Evolutionary conservation across 2,888 invertebrate genomes (phyloP).

Genomic region (Sesia bembeciformis): DNA sequence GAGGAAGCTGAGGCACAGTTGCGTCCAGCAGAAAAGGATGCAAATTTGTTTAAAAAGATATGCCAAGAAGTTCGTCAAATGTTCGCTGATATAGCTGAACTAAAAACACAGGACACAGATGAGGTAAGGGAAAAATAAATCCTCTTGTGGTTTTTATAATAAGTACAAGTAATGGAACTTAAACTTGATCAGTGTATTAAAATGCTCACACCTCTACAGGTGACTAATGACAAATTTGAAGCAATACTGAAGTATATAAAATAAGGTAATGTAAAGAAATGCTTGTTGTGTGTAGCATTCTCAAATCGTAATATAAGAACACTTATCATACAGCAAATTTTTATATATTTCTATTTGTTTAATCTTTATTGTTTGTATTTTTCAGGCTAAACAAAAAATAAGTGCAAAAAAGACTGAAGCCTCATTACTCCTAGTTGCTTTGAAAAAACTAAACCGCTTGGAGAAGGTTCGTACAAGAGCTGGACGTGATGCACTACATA

Average conservation of each 20-base stretch:
- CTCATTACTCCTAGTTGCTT: slow-evolving; percentile 83
- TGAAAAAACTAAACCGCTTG: slow-evolving; percentile 92
- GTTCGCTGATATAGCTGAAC: slow-evolving; percentile 79
- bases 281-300: too few species aligned
- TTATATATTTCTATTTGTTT: too few species aligned
- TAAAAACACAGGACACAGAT: slow-evolving; percentile 75
- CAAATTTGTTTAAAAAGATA: slow-evolving; percentile 77
- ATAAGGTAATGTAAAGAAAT: too few species aligned
- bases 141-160: neutral
- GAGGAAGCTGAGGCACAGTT: slow-evolving; percentile 83
- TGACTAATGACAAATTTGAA: too few species aligned
- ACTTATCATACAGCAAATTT: too few species aligned
- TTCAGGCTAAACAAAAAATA: slow-evolving; percentile 76
- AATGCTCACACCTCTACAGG: too few species aligned
- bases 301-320: too few species aligned
- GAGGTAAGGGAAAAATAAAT: slow-evolving; percentile 49
- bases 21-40: slow-evolving; percentile 80
- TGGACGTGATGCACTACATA: slow-evolving; percentile 85
- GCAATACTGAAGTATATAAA: too few species aligned
- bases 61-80: slow-evolving; percentile 81
- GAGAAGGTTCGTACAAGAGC: slow-evolving; percentile 91
- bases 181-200: too few species aligned
- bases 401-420: slow-evolving; percentile 81
- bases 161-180: too few species aligned
- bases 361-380: slow-evolving; percentile 9